Evolutionary conservation across 2,113 vertebrate species (phyloP).

Genomic region (Scartelaos histophorus): DNA sequence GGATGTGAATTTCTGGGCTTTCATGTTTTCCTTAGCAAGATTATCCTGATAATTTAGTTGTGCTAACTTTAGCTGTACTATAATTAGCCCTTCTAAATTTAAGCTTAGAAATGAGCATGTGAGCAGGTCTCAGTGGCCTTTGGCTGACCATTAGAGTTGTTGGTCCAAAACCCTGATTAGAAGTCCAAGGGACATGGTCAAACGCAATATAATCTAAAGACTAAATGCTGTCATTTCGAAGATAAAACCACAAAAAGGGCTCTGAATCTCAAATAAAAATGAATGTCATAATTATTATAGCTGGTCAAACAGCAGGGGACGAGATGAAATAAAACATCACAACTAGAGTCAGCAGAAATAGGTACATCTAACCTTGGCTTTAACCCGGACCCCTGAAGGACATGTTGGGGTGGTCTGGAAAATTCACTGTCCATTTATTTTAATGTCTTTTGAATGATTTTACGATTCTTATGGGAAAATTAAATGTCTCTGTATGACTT

Average conservation of each 20-base stretch:
- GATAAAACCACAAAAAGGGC: neutral
- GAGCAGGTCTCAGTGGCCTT: constrained; percentile 3
- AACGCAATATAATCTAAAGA: neutral
- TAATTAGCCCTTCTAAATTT: constrained; percentile 24
- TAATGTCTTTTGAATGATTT: constrained; percentile 9
- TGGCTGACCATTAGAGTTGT: neutral
- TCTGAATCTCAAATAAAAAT: constrained; percentile 1
- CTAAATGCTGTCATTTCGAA: neutral
- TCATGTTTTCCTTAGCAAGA: constrained; percentile 15
- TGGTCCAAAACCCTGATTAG: neutral
- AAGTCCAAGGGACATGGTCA: neutral
- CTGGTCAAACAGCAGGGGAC: constrained; percentile 10
- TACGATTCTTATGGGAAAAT: constrained; percentile 9
- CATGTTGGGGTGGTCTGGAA: constrained; percentile 8
- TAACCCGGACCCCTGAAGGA: neutral
- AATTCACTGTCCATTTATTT: constrained; percentile 12
- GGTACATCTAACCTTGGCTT: neutral
- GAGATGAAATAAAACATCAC: neutral
- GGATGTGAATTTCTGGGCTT: constrained; percentile 4
- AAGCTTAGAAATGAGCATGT: constrained; percentile 11
- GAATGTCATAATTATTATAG: neutral
- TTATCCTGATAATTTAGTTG: constrained; percentile 27
- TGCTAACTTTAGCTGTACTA: constrained; percentile 18
- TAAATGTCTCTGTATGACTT: constrained; percentile 8
- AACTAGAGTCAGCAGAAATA: neutral